A percentile compares a stretch with the other conserved stretches of the same genome.
phyloP scores from a whole-genome alignment of 2,888 invertebrate genomes.

The Alsophila aescularia region DNA sequence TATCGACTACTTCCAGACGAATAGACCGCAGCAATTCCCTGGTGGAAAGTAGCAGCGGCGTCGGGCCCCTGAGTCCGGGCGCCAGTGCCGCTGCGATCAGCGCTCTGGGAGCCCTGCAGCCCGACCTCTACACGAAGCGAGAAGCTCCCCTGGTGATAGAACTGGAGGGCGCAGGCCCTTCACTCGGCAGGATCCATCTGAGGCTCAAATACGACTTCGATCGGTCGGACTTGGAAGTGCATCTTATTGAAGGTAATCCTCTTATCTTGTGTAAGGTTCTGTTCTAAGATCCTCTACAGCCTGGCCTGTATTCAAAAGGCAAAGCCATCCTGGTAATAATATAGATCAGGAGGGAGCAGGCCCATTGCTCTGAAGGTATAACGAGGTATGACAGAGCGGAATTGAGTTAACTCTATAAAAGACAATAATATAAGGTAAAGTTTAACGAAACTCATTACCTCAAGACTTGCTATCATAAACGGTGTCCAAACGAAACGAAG shows the following conservation, averaged over 20 bases:
- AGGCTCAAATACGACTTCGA: constrained; percentile 95
- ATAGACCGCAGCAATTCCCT: constrained; percentile 82
- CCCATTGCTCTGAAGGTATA: no score
- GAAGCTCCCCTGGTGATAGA: constrained; percentile 91
- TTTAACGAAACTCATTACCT: no score
- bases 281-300: no score
- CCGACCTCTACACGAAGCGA: constrained; percentile 92
- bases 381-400: no score
- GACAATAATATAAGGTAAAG: no score
- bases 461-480: no score
- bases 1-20: constrained; percentile 54
- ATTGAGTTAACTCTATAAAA: no score
- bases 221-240: constrained; percentile 94
- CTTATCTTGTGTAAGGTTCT: neutral
- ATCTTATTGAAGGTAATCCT: constrained; percentile 92
- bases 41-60: constrained; percentile 76
- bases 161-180: constrained; percentile 85
- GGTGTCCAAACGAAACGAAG: no score
- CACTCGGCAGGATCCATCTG: constrained; percentile 92
- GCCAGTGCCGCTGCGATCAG: constrained; percentile 67
- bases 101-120: constrained; percentile 91
- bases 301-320: no score
- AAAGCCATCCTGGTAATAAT: no score
- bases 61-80: constrained; percentile 73
- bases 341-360: no score